These are phyloP conservation scores for Anabacerthia variegaticeps DNA, from an alignment of 2,797 vertebrate genomes.

Conservation along the genomic window DNA sequence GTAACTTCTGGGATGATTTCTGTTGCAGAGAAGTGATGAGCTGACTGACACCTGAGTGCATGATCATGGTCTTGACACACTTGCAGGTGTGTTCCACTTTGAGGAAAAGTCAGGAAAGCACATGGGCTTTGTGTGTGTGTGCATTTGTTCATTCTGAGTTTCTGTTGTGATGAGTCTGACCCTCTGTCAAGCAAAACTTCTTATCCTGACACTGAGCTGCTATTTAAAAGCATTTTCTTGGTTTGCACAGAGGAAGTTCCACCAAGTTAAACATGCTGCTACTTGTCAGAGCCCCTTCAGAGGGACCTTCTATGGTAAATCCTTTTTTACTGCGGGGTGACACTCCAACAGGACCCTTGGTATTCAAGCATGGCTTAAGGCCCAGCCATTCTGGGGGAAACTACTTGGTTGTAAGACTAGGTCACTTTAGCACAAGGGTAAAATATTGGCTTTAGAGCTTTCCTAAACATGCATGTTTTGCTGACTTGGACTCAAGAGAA, in stretches of 20 bases:
- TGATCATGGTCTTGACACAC: background rate
- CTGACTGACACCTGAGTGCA: background rate
- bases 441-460: background rate
- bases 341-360: background rate
- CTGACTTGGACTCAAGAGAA: background rate
- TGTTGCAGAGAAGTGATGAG: background rate
- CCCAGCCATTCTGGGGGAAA: background rate
- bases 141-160: background rate
- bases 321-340: background rate
- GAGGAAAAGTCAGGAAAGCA: background rate
- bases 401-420: background rate
- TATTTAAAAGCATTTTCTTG: background rate
- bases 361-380: background rate
- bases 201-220: background rate
- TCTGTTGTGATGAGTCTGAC: background rate
- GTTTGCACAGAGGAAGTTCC: background rate
- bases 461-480: background rate
- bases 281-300: background rate
- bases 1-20: background rate
- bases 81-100: background rate
- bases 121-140: background rate
- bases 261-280: background rate
- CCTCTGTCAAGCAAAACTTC: background rate
- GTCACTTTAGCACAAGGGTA: background rate
- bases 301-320: fast-evolving